Evolutionary conservation across 1,140 invertebrate genomes (phyloP), one percentile per base, ranked within the genome.

Genomic region (Trinorchestia longiramus): DNA sequence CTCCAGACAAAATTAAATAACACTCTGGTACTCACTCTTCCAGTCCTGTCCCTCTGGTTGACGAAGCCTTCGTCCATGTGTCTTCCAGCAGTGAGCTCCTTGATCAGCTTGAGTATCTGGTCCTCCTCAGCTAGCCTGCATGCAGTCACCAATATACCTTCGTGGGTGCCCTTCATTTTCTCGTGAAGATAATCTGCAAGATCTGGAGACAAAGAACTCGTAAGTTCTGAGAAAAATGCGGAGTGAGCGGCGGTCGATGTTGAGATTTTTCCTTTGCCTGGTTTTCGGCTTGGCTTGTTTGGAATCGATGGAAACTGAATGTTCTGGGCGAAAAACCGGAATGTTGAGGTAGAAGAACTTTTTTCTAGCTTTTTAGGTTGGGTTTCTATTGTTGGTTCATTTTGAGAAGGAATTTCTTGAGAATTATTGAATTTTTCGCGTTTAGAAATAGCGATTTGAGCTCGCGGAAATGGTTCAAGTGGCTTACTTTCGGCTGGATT

Each of bases 41-140:
- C 96, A 28, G 96, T 87, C 42, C 95, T 95, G 91, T 97, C 96
- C 15, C 90, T 8, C 90, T 97, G 96, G 95, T 97, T 97, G 95
- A 97, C 45, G 87, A 95, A 77, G 8, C 96, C 43, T 17, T 47
- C 88, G 19, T 96, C 96, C 11, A 96, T 95, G 41, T 77, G 95
- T 44, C 96, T 90, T 3, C 95, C 92, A 17, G 92, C 95, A 28
- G 92, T 95, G 28, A 96, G 88, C 90, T 96, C 96, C 90, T 96
- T 96, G 95, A 96, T 53, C 28, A 96, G 95, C 95, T 95, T 95
- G 45, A 96, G 43, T 40, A 96, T 95, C 57, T 96, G 96, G 42
- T 96, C 96, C 95, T 96, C 96, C 95, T 96, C 96, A 0, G 91
- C 96, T 23, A 96, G 95, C 88, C 96, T n/a, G 53, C 96, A 96